phyloP scores from a whole-genome alignment of 2,888 invertebrate species.

The Drosophila suboccidentalis region DNA sequence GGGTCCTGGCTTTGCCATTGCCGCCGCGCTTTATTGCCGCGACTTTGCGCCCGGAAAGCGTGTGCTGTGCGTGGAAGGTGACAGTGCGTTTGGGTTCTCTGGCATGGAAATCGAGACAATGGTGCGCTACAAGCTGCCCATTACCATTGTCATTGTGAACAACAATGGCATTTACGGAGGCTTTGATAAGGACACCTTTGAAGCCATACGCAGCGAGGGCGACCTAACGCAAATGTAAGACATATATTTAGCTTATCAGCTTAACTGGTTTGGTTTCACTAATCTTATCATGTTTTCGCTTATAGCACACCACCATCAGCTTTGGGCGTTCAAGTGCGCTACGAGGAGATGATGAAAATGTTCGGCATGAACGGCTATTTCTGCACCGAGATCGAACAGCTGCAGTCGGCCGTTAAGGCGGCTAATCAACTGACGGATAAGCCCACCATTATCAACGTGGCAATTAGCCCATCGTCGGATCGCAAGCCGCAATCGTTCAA shows the following conservation, averaged over 20 bases:
- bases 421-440: conserved; percentile 90
- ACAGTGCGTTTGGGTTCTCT: conserved; percentile 99
- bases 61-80: conserved; percentile 97
- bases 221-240: conserved; percentile 92
- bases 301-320: conserved; percentile 94
- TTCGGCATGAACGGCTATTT: conserved; percentile 93
- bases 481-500: conserved; percentile 96
- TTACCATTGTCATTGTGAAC: conserved; percentile 96
- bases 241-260: conserved; percentile 36
- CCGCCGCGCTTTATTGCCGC: conserved; percentile 95
- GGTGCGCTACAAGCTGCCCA: conserved; percentile 96
- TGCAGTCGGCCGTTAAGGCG: conserved; percentile 89
- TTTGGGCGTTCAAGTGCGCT: conserved; percentile 91
- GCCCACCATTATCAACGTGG: conserved; percentile 95
- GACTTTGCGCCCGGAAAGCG: conserved; percentile 92
- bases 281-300: conserved; percentile 42
- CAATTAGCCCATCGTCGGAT: conserved; percentile 95
- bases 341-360: conserved; percentile 96
- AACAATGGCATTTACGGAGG: conserved; percentile 98
- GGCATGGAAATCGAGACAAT: conserved; percentile 99
- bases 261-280: neutral
- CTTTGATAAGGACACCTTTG: conserved; percentile 91
- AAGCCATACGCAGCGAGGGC: conserved; percentile 89
- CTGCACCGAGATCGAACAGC: conserved; percentile 91
- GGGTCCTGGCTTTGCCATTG: conserved; percentile 96